These are phyloP conservation scores for Agrotis segetum DNA, from an alignment of 2,888 invertebrate genomes.

Conservation along the genomic window DNA sequence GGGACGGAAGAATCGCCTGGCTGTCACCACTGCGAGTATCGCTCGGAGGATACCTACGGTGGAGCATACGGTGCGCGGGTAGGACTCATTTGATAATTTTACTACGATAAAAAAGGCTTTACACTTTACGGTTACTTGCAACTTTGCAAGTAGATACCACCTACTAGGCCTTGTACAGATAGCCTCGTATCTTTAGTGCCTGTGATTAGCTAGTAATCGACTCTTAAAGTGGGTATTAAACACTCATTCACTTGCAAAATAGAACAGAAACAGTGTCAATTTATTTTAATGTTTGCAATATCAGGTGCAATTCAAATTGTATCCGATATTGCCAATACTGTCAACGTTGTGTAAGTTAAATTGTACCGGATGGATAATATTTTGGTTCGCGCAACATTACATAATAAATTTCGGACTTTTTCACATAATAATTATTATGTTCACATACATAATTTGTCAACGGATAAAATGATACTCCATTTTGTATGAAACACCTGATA, in stretches of 20 bases:
- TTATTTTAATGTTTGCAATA: conserved; percentile 26
- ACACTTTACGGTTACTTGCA: conserved; percentile 34
- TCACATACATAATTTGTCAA: too few relatives aligned
- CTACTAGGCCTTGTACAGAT: conserved; percentile 59
- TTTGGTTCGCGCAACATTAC: neutral
- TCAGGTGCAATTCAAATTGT: conserved; percentile 2
- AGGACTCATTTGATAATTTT: too few relatives aligned
- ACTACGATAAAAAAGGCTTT: conserved; percentile 15
- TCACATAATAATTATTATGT: too few relatives aligned
- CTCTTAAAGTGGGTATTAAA: conserved; percentile 41
- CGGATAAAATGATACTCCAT: too few relatives aligned
- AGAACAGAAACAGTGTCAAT: conserved; percentile 31
- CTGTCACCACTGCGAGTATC: too few relatives aligned
- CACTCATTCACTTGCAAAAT: conserved; percentile 19
- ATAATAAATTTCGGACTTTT: too few relatives aligned
- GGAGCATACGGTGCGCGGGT: too few relatives aligned
- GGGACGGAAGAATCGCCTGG: too few relatives aligned
- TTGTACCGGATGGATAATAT: neutral
- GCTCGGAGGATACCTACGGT: too few relatives aligned
- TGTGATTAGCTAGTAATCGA: conserved; percentile 45
- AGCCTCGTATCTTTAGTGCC: conserved; percentile 45
- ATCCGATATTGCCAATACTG: neutral
- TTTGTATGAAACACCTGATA: too few relatives aligned
- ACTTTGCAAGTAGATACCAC: conserved; percentile 21
- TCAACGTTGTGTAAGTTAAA: too few relatives aligned